These are phyloP conservation scores for Meloidogyne floridensis DNA, from an alignment of 1,140 invertebrate species.

Conservation along the genomic window DNA sequence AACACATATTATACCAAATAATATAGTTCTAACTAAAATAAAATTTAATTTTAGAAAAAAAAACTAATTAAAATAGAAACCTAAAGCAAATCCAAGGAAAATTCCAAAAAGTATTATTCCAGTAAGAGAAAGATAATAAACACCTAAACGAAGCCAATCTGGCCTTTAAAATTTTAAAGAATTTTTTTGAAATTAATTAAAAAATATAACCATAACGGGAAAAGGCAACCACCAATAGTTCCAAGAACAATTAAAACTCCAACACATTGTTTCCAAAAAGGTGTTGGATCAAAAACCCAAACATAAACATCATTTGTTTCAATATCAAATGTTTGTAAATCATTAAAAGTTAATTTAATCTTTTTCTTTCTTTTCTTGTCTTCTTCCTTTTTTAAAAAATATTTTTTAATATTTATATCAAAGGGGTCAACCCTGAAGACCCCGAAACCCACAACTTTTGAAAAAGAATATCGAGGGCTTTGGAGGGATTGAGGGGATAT, in stretches of 20 bases:
- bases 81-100: conserved; percentile 83
- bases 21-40: conserved; percentile 77
- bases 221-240: conserved; percentile 91
- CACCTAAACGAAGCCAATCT: conserved; percentile 84
- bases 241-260: conserved; percentile 86
- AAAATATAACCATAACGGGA: conserved; percentile 80
- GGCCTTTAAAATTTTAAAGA: conserved; percentile 68
- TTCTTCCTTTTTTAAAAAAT: conserved; percentile 41
- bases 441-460: background rate
- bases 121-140: conserved; percentile 92
- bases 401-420: background rate
- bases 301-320: conserved; percentile 78
- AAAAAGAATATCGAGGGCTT: background rate
- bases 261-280: conserved; percentile 91
- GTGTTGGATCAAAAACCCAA: conserved; percentile 98
- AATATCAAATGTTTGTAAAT: conserved; percentile 51
- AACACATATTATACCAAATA: conserved; percentile 89
- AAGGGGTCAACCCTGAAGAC: too few relatives aligned
- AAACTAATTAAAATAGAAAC: conserved; percentile 66
- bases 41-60: conserved; percentile 25
- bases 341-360: conserved; percentile 57
- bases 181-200: background rate
- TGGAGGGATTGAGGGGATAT: too few relatives aligned
- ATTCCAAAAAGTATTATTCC: conserved; percentile 90
- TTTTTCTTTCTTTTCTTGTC: conserved; percentile 64